Conservation (phyloP, 53 echinoderm and acorn worm genomes). For the Luidia sarsii region DNA sequence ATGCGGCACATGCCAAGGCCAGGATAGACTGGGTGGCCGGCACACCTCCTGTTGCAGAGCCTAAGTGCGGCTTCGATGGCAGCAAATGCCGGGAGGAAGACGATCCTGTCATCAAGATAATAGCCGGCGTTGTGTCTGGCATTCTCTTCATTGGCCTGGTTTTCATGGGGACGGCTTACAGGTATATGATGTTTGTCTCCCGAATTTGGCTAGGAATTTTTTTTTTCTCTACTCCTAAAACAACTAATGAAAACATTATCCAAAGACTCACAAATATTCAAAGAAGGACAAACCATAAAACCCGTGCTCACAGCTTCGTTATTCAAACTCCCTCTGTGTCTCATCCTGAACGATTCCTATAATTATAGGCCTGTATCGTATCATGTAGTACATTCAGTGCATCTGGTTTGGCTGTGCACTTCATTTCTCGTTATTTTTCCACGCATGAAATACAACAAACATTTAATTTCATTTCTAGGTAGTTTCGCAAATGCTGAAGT, state of each 20-base stretch:
- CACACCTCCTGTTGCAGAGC: conserved; percentile 70
- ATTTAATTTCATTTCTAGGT: too few relatives aligned
- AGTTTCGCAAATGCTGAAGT: too few relatives aligned
- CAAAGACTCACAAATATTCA: too few relatives aligned
- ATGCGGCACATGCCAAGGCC: conserved; percentile 60
- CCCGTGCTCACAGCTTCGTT: too few relatives aligned
- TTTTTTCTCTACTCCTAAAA: not conserved
- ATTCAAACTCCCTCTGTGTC: too few relatives aligned
- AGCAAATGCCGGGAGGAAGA: conserved; percentile 37
- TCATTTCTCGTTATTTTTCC: too few relatives aligned
- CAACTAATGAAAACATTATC: not conserved
- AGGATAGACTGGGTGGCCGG: conserved; percentile 70
- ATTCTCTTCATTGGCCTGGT: conserved; percentile 55
- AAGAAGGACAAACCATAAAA: too few relatives aligned
- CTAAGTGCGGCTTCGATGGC: conserved; percentile 80
- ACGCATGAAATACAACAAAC: too few relatives aligned
- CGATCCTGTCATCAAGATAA: conserved; percentile 61
- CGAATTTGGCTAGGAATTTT: not conserved
- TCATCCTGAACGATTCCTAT: too few relatives aligned
- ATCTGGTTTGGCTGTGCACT: too few relatives aligned
- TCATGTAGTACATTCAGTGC: too few relatives aligned
- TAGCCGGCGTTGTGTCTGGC: conserved; percentile 64
- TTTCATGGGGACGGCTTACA: conserved; percentile 58
- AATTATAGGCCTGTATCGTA: too few relatives aligned
- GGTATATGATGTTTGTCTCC: conserved; percentile 70